Evolutionary conservation across 2,797 vertebrate species (phyloP).

Genomic region (Galagoides demidoff): DNA sequence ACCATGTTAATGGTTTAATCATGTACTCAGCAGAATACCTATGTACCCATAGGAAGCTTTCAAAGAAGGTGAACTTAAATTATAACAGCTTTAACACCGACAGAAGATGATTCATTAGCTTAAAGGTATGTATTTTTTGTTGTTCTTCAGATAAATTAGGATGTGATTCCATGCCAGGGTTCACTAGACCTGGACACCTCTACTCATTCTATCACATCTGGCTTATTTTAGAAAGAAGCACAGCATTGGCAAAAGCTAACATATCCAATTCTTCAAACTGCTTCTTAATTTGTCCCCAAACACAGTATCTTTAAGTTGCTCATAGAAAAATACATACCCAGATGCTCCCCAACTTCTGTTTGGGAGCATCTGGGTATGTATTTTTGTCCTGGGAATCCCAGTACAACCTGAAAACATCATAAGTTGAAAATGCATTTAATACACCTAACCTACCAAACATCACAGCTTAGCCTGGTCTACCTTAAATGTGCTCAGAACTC

Average conservation of each 20-base stretch:
- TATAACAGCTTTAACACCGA: not conserved
- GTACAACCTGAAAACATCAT: not conserved
- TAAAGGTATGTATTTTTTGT: not conserved
- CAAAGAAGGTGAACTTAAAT: not conserved
- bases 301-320: not conserved
- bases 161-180: not conserved
- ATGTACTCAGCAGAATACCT: not conserved
- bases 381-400: not conserved
- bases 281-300: conserved; percentile 29
- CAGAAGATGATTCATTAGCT: not conserved
- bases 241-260: not conserved
- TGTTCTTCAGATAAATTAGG: not conserved
- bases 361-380: too few species aligned
- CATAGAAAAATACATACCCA: not conserved
- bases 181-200: not conserved
- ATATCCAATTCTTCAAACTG: not conserved
- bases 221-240: conserved; percentile 36
- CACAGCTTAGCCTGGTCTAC: too few species aligned
- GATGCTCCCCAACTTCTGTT: not conserved
- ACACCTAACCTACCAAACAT: too few species aligned
- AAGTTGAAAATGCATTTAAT: too few species aligned
- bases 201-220: not conserved
- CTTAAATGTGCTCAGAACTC: too few species aligned
- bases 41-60: not conserved
- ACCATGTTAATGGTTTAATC: not conserved